Evolutionary conservation across 1,140 invertebrate species (phyloP).

Genomic region (Fragariocoptes setiger): DNA sequence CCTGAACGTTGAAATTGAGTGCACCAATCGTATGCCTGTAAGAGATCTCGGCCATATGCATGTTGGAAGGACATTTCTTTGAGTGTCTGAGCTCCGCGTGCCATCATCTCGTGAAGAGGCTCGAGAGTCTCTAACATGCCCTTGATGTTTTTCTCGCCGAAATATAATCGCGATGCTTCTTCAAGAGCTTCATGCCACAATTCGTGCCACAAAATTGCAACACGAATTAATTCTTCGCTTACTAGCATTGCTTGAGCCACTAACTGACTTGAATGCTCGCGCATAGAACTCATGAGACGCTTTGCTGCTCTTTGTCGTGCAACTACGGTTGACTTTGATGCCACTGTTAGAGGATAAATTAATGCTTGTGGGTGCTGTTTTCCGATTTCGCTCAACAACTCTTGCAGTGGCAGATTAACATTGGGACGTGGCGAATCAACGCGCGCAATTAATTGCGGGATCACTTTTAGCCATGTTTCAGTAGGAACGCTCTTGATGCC

Average conservation of each 20-base stretch:
- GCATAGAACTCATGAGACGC: constrained; percentile 76
- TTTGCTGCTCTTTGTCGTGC: constrained; percentile 61
- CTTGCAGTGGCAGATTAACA: constrained; percentile 62
- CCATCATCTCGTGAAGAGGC: constrained; percentile 71
- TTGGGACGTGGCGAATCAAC: constrained; percentile 67
- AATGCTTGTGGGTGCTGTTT: constrained; percentile 46
- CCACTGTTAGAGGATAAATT: constrained; percentile 86
- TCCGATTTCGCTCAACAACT: constrained; percentile 72
- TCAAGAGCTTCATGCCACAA: constrained; percentile 95
- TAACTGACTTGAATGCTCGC: constrained; percentile 58
- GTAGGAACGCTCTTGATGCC: constrained; percentile 73
- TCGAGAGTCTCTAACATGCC: constrained; percentile 86
- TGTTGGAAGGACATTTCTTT: constrained; percentile 92
- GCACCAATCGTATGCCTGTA: constrained; percentile 79
- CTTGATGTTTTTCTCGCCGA: constrained; percentile 68
- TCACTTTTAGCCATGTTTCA: constrained; percentile 96
- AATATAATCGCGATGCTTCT: constrained; percentile 80
- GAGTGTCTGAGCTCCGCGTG: constrained; percentile 63
- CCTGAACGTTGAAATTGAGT: constrained; percentile 28
- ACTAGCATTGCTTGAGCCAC: constrained; percentile 72
- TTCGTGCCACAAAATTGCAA: constrained; percentile 97
- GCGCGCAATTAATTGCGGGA: constrained; percentile 85
- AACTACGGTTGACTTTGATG: constrained; percentile 61
- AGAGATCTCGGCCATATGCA: constrained; percentile 69
- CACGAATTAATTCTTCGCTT: constrained; percentile 82